Percentiles rank a stretch among this genome's conserved stretches.
These are phyloP conservation scores for Laupala kohalensis DNA, from an alignment of 1,140 invertebrate species.

Conservation along the genomic window DNA sequence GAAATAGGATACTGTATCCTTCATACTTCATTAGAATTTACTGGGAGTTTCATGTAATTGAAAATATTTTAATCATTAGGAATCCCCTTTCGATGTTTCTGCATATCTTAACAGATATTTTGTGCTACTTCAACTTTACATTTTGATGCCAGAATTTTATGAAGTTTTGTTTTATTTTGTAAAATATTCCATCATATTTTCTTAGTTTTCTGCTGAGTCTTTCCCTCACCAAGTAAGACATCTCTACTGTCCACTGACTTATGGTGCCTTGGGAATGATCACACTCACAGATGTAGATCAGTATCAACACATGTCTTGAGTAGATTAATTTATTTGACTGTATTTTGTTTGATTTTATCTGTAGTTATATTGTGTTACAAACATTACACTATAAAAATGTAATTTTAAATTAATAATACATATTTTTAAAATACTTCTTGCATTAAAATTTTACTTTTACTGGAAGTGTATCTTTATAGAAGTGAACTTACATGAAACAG, in stretches of 20 bases:
- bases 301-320: background rate
- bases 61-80: too few species aligned
- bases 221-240: background rate
- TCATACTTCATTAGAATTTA: background rate
- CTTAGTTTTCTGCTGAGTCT: background rate
- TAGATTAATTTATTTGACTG: background rate
- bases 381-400: too few species aligned
- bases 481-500: too few species aligned
- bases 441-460: too few species aligned
- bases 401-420: too few species aligned
- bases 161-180: background rate
- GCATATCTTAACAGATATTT: too few species aligned
- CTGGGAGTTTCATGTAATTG: background rate
- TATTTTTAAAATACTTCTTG: too few species aligned
- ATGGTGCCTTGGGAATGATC: background rate
- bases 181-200: background rate
- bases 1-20: background rate
- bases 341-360: background rate
- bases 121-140: too few species aligned
- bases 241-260: background rate
- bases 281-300: background rate
- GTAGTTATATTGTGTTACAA: background rate
- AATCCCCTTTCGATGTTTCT: too few species aligned
- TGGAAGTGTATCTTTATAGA: too few species aligned
- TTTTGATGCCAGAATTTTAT: too few species aligned